Conservation (phyloP, 2,888 invertebrate genomes). For the Eutolmus rufibarbis region DNA sequence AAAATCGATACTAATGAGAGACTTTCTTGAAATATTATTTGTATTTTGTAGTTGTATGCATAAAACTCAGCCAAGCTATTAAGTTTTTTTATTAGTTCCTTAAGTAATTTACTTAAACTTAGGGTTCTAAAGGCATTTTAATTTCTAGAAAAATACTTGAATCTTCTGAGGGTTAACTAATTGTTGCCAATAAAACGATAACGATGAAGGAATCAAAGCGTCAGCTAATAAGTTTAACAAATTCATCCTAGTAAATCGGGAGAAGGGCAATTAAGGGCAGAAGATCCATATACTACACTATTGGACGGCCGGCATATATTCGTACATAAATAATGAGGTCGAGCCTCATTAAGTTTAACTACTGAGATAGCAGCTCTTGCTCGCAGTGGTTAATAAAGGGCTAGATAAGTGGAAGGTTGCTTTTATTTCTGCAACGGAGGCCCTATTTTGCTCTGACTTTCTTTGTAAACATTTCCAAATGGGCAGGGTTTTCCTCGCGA, state of each 20-base stretch:
- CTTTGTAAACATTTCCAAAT: not conserved
- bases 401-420: not conserved
- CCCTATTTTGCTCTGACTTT: not conserved
- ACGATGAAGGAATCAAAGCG: not conserved
- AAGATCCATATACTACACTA: not conserved
- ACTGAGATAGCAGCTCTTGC: not conserved
- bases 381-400: not conserved
- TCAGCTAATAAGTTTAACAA: not conserved
- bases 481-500: not conserved
- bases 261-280: not conserved
- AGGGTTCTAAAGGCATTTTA: not conserved
- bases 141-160: not conserved
- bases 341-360: not conserved
- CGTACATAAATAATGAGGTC: not conserved
- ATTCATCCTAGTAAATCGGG: not conserved
- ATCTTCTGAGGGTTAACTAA: not conserved
- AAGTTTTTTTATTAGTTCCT: not conserved
- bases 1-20: not conserved
- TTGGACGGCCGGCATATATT: not conserved
- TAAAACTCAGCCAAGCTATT: not conserved
- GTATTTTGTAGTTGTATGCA: not conserved
- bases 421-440: not conserved
- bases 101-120: not conserved
- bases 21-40: not conserved
- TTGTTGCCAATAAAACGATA: not conserved